Evolutionary conservation across 2,113 vertebrate genomes (phyloP), one percentile per base, ranked within the genome.

Genomic region (Aphelocoma coerulescens): DNA sequence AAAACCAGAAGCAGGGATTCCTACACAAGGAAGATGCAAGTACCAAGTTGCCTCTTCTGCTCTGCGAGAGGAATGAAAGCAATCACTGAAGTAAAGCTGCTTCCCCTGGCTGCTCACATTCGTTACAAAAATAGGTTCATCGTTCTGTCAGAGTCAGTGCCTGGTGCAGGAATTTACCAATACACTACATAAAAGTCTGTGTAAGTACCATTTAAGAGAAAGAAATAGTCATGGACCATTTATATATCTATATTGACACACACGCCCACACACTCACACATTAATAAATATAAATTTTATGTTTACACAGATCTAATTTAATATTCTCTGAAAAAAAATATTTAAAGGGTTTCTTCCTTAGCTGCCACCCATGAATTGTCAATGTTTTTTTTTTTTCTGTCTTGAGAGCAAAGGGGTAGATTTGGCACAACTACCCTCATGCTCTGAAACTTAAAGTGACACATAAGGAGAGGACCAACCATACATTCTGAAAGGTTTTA

Each of bases 191-290:
- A 85, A 91, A 93, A 89, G 74, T 49, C 93, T 65, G 87, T 65
- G 73, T 94, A 96, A 97, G 95, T 97, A 97, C 97, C 95, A 91
- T 92, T 92, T 17, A 85, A 93, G 83, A 94, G 88, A 92, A 96
- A 71, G 94, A 92, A 95, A 97, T 80, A 80, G 79, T 87, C 84
- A 72, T 89, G 95, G 94, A 96, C 93, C 91, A 95, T 80, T 96
- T 92, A 93, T 87, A 87, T 89, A 91, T 62, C 58, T 93, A 94
- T 73, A 97, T 8, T 57, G 88, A 95, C 78, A 96, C 75, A 89
- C 62, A 82, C 68, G 10, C 74, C 14, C 61, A 54, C 63, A 66
- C 90, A 81, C 72, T 80, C 88, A 83, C 79, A 96, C 46, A 3
- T 91, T 66, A 96, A 96, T 96, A 97, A 97, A 97, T 96, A 97